Conservation (phyloP, 1,140 invertebrate genomes). For the Dinoponera quadriceps region DNA sequence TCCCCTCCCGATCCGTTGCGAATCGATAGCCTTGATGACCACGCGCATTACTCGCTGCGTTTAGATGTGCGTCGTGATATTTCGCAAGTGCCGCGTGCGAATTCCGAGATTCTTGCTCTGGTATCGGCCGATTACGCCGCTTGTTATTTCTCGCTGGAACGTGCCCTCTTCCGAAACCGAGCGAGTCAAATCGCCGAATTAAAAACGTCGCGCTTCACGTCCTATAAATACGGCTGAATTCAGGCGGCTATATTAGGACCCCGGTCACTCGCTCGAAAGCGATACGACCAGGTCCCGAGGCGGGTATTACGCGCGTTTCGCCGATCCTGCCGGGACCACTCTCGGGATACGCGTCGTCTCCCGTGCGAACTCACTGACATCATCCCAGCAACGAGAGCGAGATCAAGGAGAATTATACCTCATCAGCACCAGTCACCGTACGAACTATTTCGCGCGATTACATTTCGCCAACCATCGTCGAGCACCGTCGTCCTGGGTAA, state of each 20-base stretch:
- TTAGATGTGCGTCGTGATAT: background rate
- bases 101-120: background rate
- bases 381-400: too few species aligned
- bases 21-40: background rate
- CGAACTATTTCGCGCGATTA: too few species aligned
- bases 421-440: too few species aligned
- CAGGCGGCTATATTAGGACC: background rate
- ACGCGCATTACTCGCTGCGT: background rate
- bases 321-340: background rate
- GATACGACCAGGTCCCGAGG: background rate
- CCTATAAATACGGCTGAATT: conserved; percentile 20
- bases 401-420: too few species aligned
- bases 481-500: too few species aligned
- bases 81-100: background rate
- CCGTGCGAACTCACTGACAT: too few species aligned
- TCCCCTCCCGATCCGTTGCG: too few species aligned
- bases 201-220: background rate
- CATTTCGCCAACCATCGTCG: too few species aligned
- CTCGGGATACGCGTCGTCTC: background rate
- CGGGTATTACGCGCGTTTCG: background rate
- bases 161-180: background rate
- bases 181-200: background rate
- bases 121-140: background rate
- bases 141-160: background rate
- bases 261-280: background rate